Conservation (phyloP, 2,888 invertebrate species). For the Phytoseiulus persimilis region DNA sequence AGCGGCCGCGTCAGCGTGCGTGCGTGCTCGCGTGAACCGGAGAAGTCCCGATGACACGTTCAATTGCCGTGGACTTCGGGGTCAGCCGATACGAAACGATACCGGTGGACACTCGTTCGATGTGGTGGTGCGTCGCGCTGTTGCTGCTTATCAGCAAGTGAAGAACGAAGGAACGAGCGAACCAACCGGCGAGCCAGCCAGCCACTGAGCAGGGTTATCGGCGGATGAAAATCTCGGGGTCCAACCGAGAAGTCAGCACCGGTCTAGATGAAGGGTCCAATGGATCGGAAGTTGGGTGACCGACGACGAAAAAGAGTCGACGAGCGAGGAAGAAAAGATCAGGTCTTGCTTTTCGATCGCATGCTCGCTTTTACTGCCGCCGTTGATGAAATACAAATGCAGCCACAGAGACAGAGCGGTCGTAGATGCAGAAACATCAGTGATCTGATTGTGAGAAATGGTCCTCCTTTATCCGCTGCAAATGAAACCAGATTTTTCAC, state of each 20-base stretch:
- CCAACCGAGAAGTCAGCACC: neutral
- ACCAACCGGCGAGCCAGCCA: neutral
- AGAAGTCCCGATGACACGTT: neutral
- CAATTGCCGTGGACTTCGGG: constrained; percentile 5
- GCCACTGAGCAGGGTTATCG: neutral
- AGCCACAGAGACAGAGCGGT: neutral
- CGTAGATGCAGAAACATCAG: neutral
- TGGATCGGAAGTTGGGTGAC: neutral
- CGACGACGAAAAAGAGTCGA: neutral
- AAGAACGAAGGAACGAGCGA: neutral
- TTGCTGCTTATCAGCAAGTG: neutral
- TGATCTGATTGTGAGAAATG: neutral
- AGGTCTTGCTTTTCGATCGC: neutral
- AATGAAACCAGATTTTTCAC: neutral
- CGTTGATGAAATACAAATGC: neutral
- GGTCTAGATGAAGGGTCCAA: constrained; percentile 5
- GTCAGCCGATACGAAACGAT: constrained; percentile 5
- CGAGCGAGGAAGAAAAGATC: neutral
- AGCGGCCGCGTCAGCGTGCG: neutral
- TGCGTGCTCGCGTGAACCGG: neutral
- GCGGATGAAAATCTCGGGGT: neutral
- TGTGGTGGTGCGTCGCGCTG: neutral
- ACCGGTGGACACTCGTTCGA: neutral
- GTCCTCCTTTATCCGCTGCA: neutral
- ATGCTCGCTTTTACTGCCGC: neutral